phyloP scores from a whole-genome alignment of 2,888 invertebrate species.

The Alcis repandata region DNA sequence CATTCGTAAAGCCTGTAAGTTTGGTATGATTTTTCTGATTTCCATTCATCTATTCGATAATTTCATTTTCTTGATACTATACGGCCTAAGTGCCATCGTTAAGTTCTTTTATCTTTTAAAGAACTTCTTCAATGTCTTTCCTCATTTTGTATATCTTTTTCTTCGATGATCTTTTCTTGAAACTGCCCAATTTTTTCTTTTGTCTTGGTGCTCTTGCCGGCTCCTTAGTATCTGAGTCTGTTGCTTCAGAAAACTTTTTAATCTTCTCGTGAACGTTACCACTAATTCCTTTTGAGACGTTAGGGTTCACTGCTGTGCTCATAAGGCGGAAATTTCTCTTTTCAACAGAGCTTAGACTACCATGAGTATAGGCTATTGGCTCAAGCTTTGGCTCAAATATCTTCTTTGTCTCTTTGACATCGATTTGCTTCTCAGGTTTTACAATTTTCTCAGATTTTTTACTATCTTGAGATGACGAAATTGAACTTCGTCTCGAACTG shows the following conservation, averaged over 20 bases:
- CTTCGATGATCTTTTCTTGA: conserved; percentile 70
- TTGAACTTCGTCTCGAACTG: conserved; percentile 72
- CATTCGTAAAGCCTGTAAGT: neutral
- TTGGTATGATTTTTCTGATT: neutral
- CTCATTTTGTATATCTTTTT: conserved; percentile 73
- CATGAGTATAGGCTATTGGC: conserved; percentile 62
- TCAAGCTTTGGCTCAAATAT: conserved; percentile 75
- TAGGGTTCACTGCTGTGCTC: conserved; percentile 57
- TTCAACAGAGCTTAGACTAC: conserved; percentile 61
- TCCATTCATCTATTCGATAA: neutral
- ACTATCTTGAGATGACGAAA: conserved; percentile 69
- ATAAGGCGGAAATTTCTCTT: conserved; percentile 60
- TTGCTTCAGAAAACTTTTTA: conserved; percentile 72
- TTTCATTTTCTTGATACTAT: conserved; percentile 3
- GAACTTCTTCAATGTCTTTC: conserved; percentile 77
- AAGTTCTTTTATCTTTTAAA: conserved; percentile 54
- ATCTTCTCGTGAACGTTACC: conserved; percentile 82
- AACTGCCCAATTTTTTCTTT: conserved; percentile 67
- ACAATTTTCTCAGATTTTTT: conserved; percentile 54
- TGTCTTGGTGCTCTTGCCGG: conserved; percentile 68
- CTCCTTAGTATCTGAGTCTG: conserved; percentile 61
- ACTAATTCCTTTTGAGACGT: conserved; percentile 63
- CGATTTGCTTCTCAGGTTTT: conserved; percentile 52
- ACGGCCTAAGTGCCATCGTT: neutral
- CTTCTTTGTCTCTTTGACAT: conserved; percentile 73